phyloP scores from a whole-genome alignment of 2,113 vertebrate genomes.

The Solea senegalensis region DNA sequence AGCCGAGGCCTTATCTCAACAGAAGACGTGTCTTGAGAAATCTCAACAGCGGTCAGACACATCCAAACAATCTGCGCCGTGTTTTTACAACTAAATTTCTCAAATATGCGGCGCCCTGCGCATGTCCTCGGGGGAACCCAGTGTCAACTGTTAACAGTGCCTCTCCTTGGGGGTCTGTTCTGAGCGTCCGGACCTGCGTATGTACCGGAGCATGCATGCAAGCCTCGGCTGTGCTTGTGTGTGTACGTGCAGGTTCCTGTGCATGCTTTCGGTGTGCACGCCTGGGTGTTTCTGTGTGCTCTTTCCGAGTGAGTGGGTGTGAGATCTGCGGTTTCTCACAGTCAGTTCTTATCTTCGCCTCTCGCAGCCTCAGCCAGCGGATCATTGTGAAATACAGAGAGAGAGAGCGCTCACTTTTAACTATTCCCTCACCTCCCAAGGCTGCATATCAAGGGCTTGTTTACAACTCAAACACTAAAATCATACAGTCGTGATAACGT shows the following conservation, averaged over 20 bases:
- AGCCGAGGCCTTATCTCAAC: conserved; percentile 61
- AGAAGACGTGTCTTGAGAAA: conserved; percentile 68
- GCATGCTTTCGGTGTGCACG: neutral
- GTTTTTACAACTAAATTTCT: conserved; percentile 61
- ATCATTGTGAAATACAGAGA: conserved; percentile 73
- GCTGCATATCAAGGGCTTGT: conserved; percentile 64
- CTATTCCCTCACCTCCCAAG: conserved; percentile 68
- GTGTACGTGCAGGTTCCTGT: conserved; percentile 2
- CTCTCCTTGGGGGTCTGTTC: neutral
- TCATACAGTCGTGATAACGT: conserved; percentile 50
- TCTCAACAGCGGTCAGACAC: conserved; percentile 57
- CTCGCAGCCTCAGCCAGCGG: conserved; percentile 68
- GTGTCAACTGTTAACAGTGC: conserved; percentile 20
- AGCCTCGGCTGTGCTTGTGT: neutral
- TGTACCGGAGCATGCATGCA: conserved; percentile 14
- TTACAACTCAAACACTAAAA: conserved; percentile 70
- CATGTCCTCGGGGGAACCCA: conserved; percentile 29
- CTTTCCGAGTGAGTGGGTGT: conserved; percentile 68
- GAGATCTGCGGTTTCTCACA: conserved; percentile 79
- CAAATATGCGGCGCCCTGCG: conserved; percentile 22
- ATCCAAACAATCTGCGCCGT: conserved; percentile 62
- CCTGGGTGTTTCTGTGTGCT: conserved; percentile 20
- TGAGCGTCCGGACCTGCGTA: conserved; percentile 26
- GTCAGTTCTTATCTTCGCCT: conserved; percentile 73
- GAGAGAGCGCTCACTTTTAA: conserved; percentile 40